A percentile compares a stretch with the other conserved stretches of the same genome.
Conservation (phyloP, 2,113 vertebrate species). For the Gorsachius goisagi region DNA sequence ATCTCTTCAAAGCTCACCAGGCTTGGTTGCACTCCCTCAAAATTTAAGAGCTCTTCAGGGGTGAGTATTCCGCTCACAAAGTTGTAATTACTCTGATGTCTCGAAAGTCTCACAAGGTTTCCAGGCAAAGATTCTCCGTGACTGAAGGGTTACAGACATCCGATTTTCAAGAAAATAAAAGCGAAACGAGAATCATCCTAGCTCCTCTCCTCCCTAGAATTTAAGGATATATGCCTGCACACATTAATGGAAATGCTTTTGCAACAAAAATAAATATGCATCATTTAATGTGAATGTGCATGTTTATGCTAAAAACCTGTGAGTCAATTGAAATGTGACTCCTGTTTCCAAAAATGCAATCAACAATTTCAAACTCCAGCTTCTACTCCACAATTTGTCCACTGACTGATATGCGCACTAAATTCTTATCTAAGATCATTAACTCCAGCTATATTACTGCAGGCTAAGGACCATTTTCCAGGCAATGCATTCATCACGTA, state of each 20-base stretch:
- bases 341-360: background rate
- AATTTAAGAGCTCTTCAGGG: background rate
- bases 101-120: background rate
- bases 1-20: background rate
- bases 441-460: background rate
- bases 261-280: background rate
- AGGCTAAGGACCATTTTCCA: background rate
- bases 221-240: background rate
- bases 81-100: background rate
- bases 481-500: rapidly evolving
- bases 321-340: background rate
- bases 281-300: background rate
- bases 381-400: background rate
- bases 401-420: background rate
- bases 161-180: background rate
- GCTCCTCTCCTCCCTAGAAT: background rate
- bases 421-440: background rate
- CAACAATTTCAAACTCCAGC: background rate
- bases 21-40: background rate
- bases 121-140: background rate
- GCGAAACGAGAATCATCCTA: background rate
- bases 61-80: background rate
- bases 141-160: background rate
- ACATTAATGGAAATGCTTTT: background rate
- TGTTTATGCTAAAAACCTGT: background rate